phyloP scores from a whole-genome alignment of 2,888 invertebrate genomes.

The Rosalia funebris region DNA sequence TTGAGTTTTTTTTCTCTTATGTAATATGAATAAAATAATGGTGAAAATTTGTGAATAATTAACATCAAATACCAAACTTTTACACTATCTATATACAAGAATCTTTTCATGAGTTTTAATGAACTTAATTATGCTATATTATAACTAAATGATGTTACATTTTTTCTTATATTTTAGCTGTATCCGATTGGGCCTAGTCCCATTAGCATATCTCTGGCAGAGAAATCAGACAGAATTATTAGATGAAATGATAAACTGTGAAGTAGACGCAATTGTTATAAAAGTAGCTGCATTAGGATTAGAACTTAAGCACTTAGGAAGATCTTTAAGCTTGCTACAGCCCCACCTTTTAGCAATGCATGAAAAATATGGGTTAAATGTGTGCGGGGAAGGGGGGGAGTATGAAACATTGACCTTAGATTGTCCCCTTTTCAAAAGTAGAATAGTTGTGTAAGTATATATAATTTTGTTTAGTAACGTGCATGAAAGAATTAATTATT shows the following conservation, averaged over 20 bases:
- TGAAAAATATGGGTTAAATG: constrained; percentile 92
- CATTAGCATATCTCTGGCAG: constrained; percentile 95
- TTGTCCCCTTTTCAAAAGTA: constrained; percentile 93
- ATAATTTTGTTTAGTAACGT: not conserved
- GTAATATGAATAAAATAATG: too few species aligned
- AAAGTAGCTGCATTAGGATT: constrained; percentile 95
- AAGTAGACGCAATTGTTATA: constrained; percentile 93
- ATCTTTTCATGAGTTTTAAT: too few species aligned
- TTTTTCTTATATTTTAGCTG: constrained; percentile 78
- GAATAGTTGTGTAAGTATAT: constrained; percentile 85
- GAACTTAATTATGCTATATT: too few species aligned
- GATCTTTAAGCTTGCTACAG: constrained; percentile 84
- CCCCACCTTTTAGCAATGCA: constrained; percentile 89
- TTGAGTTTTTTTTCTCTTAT: too few species aligned
- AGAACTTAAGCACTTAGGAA: constrained; percentile 89
- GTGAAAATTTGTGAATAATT: too few species aligned
- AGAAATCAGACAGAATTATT: constrained; percentile 93
- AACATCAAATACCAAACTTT: too few species aligned
- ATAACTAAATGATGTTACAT: too few species aligned
- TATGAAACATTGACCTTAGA: constrained; percentile 98
- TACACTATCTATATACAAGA: too few species aligned
- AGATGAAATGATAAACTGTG: constrained; percentile 95
- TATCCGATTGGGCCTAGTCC: constrained; percentile 85
- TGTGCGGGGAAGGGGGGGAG: constrained; percentile 99
- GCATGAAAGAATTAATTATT: too few species aligned